Conservation (phyloP, 2,113 vertebrate species). For the Elaphurus davidianus region DNA sequence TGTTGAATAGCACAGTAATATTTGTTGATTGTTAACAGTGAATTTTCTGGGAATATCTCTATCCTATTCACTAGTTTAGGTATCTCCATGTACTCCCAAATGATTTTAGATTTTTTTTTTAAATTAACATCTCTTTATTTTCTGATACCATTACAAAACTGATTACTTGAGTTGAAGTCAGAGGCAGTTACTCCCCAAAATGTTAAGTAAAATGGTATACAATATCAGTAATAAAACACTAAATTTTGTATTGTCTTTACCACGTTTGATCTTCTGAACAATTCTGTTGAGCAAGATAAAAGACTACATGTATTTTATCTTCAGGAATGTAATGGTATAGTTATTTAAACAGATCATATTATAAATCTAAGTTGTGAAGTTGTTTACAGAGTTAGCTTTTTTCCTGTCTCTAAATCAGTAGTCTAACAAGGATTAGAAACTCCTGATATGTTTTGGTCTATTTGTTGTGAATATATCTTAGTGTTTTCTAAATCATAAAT, state of each 20-base stretch:
- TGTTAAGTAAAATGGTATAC: conserved; percentile 84
- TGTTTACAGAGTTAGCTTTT: conserved; percentile 82
- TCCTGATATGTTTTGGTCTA: background rate
- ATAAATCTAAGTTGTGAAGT: conserved; percentile 89
- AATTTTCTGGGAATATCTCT: background rate
- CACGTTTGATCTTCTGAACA: conserved; percentile 81
- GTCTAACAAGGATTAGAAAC: conserved; percentile 89
- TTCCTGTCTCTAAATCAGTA: conserved; percentile 86
- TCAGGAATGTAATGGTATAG: conserved; percentile 88
- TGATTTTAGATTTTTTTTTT: background rate
- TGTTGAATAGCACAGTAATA: background rate
- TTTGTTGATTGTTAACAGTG: background rate
- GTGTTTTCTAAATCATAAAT: background rate
- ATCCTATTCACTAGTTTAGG: background rate
- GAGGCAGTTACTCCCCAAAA: conserved; percentile 84
- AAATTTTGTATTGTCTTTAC: conserved; percentile 79
- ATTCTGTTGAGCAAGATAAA: conserved; percentile 83
- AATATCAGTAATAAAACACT: conserved; percentile 86
- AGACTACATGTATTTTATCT: conserved; percentile 81
- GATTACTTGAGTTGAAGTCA: conserved; percentile 85
- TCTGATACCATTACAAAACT: conserved; percentile 84
- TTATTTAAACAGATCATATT: conserved; percentile 86
- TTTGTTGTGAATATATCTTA: background rate
- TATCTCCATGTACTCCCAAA: background rate
- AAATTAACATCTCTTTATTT: conserved; percentile 86